Conservation (phyloP, 2,113 vertebrate genomes). For the Pelecanoides urinatrix region DNA sequence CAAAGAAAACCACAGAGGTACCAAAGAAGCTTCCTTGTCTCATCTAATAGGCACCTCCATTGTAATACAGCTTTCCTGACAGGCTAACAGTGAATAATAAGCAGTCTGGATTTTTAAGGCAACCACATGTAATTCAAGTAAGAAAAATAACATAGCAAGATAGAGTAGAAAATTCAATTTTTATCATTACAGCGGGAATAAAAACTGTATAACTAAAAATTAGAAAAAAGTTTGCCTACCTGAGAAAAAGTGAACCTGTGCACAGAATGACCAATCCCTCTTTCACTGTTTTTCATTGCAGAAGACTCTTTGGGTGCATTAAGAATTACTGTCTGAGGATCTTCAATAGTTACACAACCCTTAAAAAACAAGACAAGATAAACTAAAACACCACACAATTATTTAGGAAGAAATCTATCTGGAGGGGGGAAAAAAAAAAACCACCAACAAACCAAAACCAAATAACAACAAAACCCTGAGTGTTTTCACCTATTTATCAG, state of each 20-base stretch:
- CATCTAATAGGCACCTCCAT: background rate
- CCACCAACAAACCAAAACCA: background rate
- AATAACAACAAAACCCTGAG: background rate
- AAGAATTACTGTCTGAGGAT: conserved; percentile 75
- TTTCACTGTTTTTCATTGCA: conserved; percentile 84
- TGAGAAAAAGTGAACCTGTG: conserved; percentile 86
- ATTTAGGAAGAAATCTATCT: background rate
- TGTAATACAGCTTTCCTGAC: background rate
- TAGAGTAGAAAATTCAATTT: background rate
- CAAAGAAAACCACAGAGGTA: background rate
- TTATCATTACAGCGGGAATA: background rate
- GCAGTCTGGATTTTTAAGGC: background rate
- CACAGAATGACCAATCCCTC: conserved; percentile 76
- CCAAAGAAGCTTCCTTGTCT: background rate
- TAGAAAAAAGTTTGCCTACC: conserved; percentile 50
- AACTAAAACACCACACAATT: background rate
- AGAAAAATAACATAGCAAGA: background rate
- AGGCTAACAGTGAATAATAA: background rate
- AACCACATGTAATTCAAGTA: background rate
- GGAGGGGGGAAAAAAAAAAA: background rate
- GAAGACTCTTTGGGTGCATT: conserved; percentile 84
- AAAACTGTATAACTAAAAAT: background rate
- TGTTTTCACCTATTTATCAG: background rate
- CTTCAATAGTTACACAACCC: conserved; percentile 82
- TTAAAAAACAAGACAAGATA: conserved; percentile 23